Conservation (phyloP, 2,113 vertebrate species). For the Lamprologus callipterus region DNA sequence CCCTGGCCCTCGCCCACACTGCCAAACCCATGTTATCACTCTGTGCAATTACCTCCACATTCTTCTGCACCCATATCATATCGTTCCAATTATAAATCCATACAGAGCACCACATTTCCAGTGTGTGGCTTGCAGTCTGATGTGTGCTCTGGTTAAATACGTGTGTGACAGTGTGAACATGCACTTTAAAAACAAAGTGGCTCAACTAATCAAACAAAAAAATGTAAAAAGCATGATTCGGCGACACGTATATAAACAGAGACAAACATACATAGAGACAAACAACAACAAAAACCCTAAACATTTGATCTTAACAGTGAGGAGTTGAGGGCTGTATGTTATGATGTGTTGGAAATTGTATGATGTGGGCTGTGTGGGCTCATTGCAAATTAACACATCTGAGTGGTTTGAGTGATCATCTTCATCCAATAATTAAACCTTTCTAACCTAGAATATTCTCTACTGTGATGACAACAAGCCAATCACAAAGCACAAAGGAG, state of each 20-base stretch:
- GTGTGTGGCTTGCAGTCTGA: background rate
- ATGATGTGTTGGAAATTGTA: background rate
- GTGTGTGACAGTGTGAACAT: background rate
- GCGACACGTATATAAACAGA: background rate
- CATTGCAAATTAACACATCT: background rate
- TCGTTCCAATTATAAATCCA: slow-evolving; percentile 41
- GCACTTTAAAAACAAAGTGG: background rate
- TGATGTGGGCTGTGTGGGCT: background rate
- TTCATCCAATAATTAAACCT: background rate
- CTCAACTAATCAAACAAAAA: background rate
- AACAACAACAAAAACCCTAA: rapidly evolving
- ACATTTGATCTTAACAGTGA: background rate
- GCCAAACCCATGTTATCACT: slow-evolving; percentile 67
- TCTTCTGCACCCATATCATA: slow-evolving; percentile 36
- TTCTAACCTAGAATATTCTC: background rate
- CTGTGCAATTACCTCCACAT: slow-evolving; percentile 63
- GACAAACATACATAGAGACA: background rate
- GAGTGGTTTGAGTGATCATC: background rate
- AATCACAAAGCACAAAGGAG: background rate
- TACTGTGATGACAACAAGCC: background rate
- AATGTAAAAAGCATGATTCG: rapidly evolving
- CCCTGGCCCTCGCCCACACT: slow-evolving; percentile 37
- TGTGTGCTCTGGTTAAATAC: background rate
- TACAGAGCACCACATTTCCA: slow-evolving; percentile 21
- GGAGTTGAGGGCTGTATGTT: background rate